Evolutionary conservation across 2,888 invertebrate species (phyloP), one percentile per base, ranked within the genome.

Genomic region (Melitaea athalia): DNA sequence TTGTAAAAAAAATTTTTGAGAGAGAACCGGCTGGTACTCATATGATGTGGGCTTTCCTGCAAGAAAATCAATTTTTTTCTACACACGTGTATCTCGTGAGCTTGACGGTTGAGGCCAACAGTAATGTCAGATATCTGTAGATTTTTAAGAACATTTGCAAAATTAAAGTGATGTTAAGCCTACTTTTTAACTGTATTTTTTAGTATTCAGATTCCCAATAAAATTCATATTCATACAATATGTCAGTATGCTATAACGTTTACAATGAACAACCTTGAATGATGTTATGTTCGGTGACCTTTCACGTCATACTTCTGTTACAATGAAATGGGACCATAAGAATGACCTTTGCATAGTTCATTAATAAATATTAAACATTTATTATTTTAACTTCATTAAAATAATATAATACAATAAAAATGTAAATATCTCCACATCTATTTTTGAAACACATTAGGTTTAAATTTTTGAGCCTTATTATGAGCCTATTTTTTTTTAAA

Each of bases 281-380:
- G 38, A 55, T 59, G 63, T 14, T 60, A 63, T 61, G 66, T 61
- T 50, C 15, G 52, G 59, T 55, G 63, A 68, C 68, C 69, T 62
- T 67, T 70, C 63, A 59, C 59, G 52, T 59, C 43, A 59, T 17
- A 33, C 14, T 45, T 31, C 15, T 45, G 33, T 57, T 33, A 57
- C 47, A 57, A 57, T 45, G 17, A 24, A 63, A 53, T 53, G 14
- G 24, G 12, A 45, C 42, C 43, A 42, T 57, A 45, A 47, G 31
- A 50, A 45, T 68, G 63, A 68, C 68, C 63, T 68, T 68, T 68
- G 12, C 38, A 47, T 59, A 52, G 24, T 17, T 45, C 53, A 60
- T 63, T 63, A 59, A 68, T 59, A 53, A 59, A 33, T 52, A 59
- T 53, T 45, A n/a, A 59, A 59, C n/a, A 38, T 43, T 50, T 52